Base-by-base conservation (phyloP, 2,888 invertebrate species). In the Leptopterna dolabrata region DNA sequence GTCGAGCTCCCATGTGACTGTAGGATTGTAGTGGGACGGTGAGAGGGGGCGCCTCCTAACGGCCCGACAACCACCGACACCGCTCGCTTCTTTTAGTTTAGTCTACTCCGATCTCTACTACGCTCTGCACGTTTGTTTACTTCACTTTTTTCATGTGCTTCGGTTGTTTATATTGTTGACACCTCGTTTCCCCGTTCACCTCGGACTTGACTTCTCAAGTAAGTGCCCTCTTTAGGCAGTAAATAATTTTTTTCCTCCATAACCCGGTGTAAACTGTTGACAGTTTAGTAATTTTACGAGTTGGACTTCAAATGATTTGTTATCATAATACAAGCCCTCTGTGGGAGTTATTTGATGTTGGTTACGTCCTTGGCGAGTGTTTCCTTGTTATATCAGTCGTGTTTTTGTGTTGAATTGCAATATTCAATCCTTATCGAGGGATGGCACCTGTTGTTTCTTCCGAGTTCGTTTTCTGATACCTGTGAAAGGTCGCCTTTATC, bases 31-130 rank as follows among this genome's bases (percentile, higher is more conserved):
- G 30, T 30, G 41, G 71, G 29, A 30, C 27, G 27, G 27, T 19
- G 78, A 78, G 78, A 45, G 78, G 78, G n/a, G 78, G 78, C 78
- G 78, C 78, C 78, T 45, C 41, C 73, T 73, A 73, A 73, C 73
- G 73, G 73, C 73, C n/a, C 73, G 73, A 14, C 78, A 41, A 45
- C 45, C n/a, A 41, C 9, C 45, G 45, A 78, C 24, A 27, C 78
- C 41, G 41, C 43, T 78, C 45, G 19, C 78, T 19, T 24, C 13
- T 41, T 71, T 78, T 45, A 45, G 78, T 78, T 78, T 45, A 78
- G 78, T 78, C 45, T 78, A 24, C 19, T 78, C 43, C 78, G 78
- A 0, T 45, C 78, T 14, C 19, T n/a, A 24, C 43, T 36, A 24
- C 78, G 14, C 41, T n/a, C 45, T 41, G n/a, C 43, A 45, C 43